These are phyloP conservation scores for Meleagris gallopavo DNA, from an alignment of 2,113 vertebrate species.

Conservation along the genomic window DNA sequence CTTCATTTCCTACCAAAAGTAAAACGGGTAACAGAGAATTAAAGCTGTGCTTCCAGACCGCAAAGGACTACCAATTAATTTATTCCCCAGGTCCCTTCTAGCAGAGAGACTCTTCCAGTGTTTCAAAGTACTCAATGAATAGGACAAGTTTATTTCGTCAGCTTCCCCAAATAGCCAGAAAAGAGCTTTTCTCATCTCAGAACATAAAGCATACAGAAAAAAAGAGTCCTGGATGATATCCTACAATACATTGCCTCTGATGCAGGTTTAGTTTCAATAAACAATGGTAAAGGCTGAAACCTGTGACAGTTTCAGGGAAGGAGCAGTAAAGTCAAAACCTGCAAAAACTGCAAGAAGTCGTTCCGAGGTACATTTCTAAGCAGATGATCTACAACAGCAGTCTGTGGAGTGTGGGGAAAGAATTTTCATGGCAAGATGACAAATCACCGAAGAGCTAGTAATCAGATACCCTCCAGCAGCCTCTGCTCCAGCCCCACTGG, in stretches of 20 bases:
- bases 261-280: background rate
- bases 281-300: background rate
- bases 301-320: background rate
- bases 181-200: background rate
- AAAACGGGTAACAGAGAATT: background rate
- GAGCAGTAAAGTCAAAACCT: background rate
- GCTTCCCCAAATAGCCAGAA: background rate
- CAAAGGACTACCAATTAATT: background rate
- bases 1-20: background rate
- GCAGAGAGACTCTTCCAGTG: background rate
- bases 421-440: constrained; percentile 17
- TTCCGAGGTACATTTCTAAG: background rate
- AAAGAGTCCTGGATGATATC: background rate
- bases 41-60: background rate
- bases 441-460: background rate
- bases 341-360: background rate
- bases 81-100: background rate
- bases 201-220: background rate
- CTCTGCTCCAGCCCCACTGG: background rate
- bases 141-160: background rate
- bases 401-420: background rate
- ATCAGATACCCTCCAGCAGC: background rate
- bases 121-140: background rate
- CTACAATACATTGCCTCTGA: background rate
- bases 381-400: background rate